These are phyloP conservation scores for Venturia canescens DNA, from an alignment of 1,140 invertebrate species.

Conservation along the genomic window DNA sequence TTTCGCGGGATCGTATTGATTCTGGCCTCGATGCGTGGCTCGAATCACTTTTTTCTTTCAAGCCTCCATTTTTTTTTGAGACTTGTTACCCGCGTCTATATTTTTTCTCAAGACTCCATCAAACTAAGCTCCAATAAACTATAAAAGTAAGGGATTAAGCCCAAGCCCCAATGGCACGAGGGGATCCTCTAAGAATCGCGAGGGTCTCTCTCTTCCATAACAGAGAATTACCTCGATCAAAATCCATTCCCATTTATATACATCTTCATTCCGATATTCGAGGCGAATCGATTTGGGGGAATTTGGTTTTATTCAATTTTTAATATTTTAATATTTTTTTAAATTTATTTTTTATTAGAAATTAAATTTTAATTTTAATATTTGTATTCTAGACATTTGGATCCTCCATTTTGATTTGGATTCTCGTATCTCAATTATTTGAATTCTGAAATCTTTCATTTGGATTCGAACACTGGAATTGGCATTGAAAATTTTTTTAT, in stretches of 20 bases:
- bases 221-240: constrained; percentile 10
- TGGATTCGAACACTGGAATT: too few relatives aligned
- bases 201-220: constrained; percentile 21
- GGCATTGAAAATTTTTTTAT: too few relatives aligned
- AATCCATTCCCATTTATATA: not conserved
- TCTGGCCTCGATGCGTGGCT: constrained; percentile 61
- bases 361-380: too few relatives aligned
- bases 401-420: too few relatives aligned
- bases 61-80: constrained; percentile 11
- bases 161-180: constrained; percentile 37
- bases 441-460: too few relatives aligned
- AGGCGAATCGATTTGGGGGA: constrained; percentile 13
- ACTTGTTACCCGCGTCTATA: constrained; percentile 55
- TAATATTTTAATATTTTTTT: too few relatives aligned
- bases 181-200: not conserved
- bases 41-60: constrained; percentile 8
- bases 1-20: constrained; percentile 67
- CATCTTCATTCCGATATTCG: not conserved
- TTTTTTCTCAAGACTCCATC: constrained; percentile 69
- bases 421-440: too few relatives aligned
- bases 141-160: constrained; percentile 68
- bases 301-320: too few relatives aligned
- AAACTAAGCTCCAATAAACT: constrained; percentile 75
- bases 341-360: too few relatives aligned
- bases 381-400: too few relatives aligned